Evolutionary conservation across 2,888 invertebrate species (phyloP), one percentile per base, ranked within the genome.

Genomic region (Stenotaenia linearis): DNA sequence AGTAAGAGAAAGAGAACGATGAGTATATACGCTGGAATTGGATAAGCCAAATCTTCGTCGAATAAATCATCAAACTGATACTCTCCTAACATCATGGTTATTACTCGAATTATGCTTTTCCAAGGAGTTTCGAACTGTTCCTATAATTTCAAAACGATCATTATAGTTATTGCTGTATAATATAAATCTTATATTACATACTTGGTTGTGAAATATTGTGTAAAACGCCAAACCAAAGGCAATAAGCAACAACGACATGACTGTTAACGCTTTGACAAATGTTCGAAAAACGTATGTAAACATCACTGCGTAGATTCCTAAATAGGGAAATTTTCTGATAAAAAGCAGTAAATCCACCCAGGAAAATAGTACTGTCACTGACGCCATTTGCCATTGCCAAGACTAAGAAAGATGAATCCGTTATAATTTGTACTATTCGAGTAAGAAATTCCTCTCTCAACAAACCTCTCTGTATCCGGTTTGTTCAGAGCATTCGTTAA

Each of bases 331-430:
- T 80, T 86, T 85, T 77, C 85, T 82, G 79, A 86, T 83, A 82
- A 86, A 85, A 78, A 87, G 83, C 4, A 86, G 82, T 4, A 87
- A 82, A 79, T 86, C 85, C 78, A 86, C 83, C 87, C 84, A 89
- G 0, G 87, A 86, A 80, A 88, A 82, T 83, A 88, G 88, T 21
- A 88, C 85, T 10, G 86, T 84, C 5, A 87, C 83, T 0, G 88
- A 85, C 6, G 88, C 88, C n/a, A 88, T 81, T 78, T 86, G 84
- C 88, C 88, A 88, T 83, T 88, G 88, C 88, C 88, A 88, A 2
- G 82, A 83, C 88, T 88, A 82, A 28, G 15, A 76, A 25, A n/a
- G 7, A 37, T 32, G n/a, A n/a, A n/a, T n/a, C n/a, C n/a, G n/a
- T n/a, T n/a, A n/a, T n/a, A n/a, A n/a, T n/a, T n/a, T n/a, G n/a